Evolutionary conservation across 2,797 vertebrate genomes (phyloP).

Genomic region (Melanotaenia trifasciata): DNA sequence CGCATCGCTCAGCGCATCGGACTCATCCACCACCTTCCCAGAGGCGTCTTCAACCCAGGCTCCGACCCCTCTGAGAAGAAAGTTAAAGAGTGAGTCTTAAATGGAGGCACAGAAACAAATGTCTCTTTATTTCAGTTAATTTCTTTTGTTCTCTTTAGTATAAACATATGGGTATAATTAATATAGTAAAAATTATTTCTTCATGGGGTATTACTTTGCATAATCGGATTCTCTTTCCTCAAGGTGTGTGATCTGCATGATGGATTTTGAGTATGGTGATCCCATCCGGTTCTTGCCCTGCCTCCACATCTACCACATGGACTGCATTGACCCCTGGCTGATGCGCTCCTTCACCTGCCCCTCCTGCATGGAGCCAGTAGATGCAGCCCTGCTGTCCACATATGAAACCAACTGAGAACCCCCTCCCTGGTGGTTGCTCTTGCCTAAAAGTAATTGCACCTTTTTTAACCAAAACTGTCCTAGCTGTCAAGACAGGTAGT

Average conservation of each 20-base stretch:
- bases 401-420: conserved; percentile 85
- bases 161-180: not conserved
- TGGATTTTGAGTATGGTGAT: conserved; percentile 89
- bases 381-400: conserved; percentile 87
- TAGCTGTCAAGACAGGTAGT: conserved; percentile 47
- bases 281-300: conserved; percentile 90
- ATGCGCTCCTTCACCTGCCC: conserved; percentile 92
- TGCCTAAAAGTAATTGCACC: conserved; percentile 56
- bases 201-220: not conserved
- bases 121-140: not conserved
- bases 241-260: conserved; percentile 93
- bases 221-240: conserved; percentile 6
- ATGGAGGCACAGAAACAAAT: not conserved
- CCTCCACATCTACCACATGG: conserved; percentile 89
- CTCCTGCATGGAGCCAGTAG: conserved; percentile 92
- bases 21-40: conserved; percentile 90
- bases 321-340: conserved; percentile 91
- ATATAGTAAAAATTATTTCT: no score
- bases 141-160: not conserved
- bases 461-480: conserved; percentile 53
- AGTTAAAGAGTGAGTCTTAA: conserved; percentile 86
- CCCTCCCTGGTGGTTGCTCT: conserved; percentile 26
- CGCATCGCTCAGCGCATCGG: conserved; percentile 89
- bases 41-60: conserved; percentile 83
- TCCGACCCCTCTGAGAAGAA: conserved; percentile 85